Evolutionary conservation across 2,888 invertebrate species (phyloP), one percentile per base, ranked within the genome.

Genomic region (Oegoconia quadripuncta): DNA sequence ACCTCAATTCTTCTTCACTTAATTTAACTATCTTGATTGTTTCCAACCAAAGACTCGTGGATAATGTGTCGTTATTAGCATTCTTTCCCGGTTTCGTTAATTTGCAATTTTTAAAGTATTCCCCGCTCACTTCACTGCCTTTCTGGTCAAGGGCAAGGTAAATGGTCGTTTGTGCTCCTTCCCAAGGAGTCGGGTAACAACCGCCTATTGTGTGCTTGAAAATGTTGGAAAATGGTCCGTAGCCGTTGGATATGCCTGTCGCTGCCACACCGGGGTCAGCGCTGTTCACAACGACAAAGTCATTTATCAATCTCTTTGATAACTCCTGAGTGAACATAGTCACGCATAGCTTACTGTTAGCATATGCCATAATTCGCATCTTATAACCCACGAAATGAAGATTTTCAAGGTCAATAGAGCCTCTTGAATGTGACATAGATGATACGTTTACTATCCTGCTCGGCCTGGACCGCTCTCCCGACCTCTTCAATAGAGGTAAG

Each of bases 261-360:
- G 91, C 90, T 28, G 93, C 92, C 74, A 92, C 88, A 13, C 95
- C 95, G 0, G 95, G 95, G 78, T 95, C 95, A 28, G 95, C 77
- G 51, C 91, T 93, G 63, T 95, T 95, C 0, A 89, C 93, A 0
- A 93, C 93, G 0, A 95, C 91, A 3, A 90, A 90, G 1, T 91
- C 89, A 2, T 90, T 92, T 57, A 91, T 88, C 42, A 95, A 67
- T 37, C 91, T 88, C 37, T 89, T 87, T 5, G 92, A 91, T 43
- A 95, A 71, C 70, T 95, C 95, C 22, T 89, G 72, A 0, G 93
- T 90, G 54, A 91, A 91, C 13, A 91, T 59, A 9, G 91, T 55
- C 52, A 89, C 88, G n/a, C 91, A 91, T 23, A 92, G 65, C 72
- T 92, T 92, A 8, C 67, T 65, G 33, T 67, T 67, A 0, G 41